These are phyloP conservation scores for Pachyramphus minor DNA, from an alignment of 2,113 vertebrate genomes.

Conservation along the genomic window DNA sequence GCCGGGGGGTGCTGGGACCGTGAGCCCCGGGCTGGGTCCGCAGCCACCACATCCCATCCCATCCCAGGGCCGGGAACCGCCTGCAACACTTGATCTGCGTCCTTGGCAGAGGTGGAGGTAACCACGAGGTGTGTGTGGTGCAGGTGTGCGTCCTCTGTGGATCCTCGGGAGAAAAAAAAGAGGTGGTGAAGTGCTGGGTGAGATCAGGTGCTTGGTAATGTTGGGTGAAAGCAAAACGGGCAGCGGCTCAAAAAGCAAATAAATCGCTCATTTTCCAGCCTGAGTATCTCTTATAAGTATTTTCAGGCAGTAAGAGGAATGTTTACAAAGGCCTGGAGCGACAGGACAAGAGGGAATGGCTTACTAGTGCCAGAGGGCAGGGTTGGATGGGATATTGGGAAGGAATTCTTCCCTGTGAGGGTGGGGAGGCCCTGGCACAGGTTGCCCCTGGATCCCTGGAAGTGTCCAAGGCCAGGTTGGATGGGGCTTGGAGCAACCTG, in stretches of 20 bases:
- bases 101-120: neutral
- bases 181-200: fast-evolving
- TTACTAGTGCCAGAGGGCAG: neutral
- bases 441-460: neutral
- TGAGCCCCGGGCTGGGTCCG: too few relatives aligned
- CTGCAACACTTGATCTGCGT: neutral
- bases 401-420: neutral
- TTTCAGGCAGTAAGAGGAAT: neutral
- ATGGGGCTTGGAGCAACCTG: neutral
- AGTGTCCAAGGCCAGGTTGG: neutral
- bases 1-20: too few relatives aligned
- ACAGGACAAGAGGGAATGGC: neutral
- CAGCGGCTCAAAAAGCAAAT: neutral
- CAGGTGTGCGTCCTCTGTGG: neutral
- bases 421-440: neutral
- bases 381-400: fast-evolving
- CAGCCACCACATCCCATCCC: neutral
- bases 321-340: neutral
- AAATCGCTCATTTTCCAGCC: neutral
- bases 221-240: neutral
- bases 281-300: neutral
- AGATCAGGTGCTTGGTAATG: too few relatives aligned
- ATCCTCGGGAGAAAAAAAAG: neutral
- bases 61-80: neutral
- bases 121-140: neutral